Evolutionary conservation across 2,888 invertebrate genomes (phyloP).

Genomic region (Hypercompe scribonia): DNA sequence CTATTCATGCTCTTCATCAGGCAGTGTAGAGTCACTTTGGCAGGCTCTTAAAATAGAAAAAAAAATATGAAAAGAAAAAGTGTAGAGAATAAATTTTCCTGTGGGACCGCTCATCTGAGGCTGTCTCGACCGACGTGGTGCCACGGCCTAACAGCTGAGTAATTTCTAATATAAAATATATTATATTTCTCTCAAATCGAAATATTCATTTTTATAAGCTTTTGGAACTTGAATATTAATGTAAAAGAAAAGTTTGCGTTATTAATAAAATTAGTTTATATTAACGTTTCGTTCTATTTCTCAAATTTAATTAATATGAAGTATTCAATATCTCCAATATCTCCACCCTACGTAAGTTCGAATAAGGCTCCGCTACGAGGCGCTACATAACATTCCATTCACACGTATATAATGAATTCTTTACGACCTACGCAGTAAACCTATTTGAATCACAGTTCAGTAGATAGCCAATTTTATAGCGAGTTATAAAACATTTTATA

Average conservation of each 20-base stretch:
- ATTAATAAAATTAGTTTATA: neutral
- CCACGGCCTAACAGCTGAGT: too few relatives aligned
- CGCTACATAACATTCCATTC: neutral
- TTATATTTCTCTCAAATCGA: too few relatives aligned
- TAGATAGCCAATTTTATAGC: slow-evolving; percentile 14
- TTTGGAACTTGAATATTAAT: neutral
- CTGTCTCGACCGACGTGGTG: too few relatives aligned
- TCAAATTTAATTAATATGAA: neutral
- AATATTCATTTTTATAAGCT: too few relatives aligned
- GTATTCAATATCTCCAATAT: neutral
- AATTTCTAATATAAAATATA: too few relatives aligned
- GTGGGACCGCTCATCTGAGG: too few relatives aligned
- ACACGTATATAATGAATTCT: slow-evolving; percentile 10
- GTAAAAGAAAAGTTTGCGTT: neutral
- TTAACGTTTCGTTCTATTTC: neutral
- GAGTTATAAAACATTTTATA: slow-evolving; percentile 7
- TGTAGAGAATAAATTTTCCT: too few relatives aligned
- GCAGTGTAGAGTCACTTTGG: too few relatives aligned
- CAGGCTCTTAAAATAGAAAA: too few relatives aligned
- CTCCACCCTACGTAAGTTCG: neutral
- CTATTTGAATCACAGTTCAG: slow-evolving; percentile 14
- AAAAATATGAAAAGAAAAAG: too few relatives aligned
- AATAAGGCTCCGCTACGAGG: neutral
- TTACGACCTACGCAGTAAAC: slow-evolving; percentile 10
- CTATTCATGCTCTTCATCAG: too few relatives aligned